Evolutionary conservation across 2,113 vertebrate genomes (phyloP).

Genomic region (Tylochromis polylepis): DNA sequence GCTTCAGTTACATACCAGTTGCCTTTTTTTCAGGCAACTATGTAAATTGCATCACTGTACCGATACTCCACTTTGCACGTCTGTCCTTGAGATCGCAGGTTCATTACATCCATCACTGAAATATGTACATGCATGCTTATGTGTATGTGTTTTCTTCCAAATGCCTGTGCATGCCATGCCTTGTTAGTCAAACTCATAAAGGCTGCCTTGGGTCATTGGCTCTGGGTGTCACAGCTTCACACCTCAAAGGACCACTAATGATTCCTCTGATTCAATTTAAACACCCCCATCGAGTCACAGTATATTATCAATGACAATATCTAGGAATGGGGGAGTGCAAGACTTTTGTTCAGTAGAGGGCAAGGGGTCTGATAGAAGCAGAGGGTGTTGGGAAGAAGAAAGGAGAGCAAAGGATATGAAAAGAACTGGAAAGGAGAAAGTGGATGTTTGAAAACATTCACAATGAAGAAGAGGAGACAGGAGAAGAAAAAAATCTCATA

Average conservation of each 20-base stretch:
- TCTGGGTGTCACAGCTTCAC: conserved; percentile 31
- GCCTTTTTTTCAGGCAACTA: neutral
- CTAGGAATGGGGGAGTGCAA: neutral
- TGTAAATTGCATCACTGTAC: neutral
- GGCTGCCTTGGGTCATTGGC: conserved; percentile 19
- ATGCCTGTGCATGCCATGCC: neutral
- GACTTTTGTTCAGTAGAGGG: neutral
- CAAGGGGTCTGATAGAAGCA: neutral
- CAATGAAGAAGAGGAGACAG: neutral
- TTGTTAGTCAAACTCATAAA: conserved; percentile 42
- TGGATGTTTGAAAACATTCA: neutral
- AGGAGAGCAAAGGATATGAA: neutral
- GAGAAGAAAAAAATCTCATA: neutral
- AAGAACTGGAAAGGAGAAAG: neutral
- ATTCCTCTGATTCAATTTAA: conserved; percentile 44
- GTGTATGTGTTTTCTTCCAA: neutral
- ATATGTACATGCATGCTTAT: neutral
- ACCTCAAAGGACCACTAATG: conserved; percentile 48
- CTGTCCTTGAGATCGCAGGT: neutral
- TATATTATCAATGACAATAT: neutral
- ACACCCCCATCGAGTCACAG: neutral
- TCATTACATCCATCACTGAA: neutral
- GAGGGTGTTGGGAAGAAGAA: neutral
- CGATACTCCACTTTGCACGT: neutral
- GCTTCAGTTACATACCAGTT: neutral